Evolutionary conservation across 35 echinoderm and acorn worm genomes (phyloP), one percentile per base, ranked within the genome.

Genomic region (Apostichopus parvimensis): DNA sequence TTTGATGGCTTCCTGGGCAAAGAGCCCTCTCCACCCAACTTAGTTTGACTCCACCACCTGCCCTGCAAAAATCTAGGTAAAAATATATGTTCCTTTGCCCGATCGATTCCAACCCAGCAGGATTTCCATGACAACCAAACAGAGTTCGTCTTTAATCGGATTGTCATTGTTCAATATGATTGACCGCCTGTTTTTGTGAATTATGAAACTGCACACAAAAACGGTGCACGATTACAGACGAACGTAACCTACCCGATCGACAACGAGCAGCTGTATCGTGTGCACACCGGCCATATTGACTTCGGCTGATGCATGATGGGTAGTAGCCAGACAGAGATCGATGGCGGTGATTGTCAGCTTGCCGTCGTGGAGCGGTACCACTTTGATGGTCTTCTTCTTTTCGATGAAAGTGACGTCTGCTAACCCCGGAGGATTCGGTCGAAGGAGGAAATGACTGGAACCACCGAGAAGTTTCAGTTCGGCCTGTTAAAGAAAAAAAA

Each of bases 311-410:
- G 95, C 95, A 92, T 99, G 97, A 15, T 81, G 91, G 92, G 93
- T 84, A 56, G 93, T 96, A 4, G 90, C 95, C 11, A 96, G 84
- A 53, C 97, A 99, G 25, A 96, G 93, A 77, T 99, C 97, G 89
- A 92, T 89, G 9, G 95, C 95, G 24, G 87, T 99, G 24, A 99
- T 92, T 10, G 88, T 82, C 22, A 96, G 77, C 20, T 56, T 85
- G 56, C 97, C 97, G 86, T 99, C 97, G 28, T 93, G 86, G 22
- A 84, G 73, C 6, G 72, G 53, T 54, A 56, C 71, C 57, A 96
- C 95, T 93, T 96, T 89, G 56, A 99, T 96, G 68, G 92, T 87
- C 70, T 96, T 99, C 79, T 88, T 99, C 93, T 99, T 99, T 54
- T 99, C 97, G 58, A 94, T 89, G 86, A 92, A 99, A 54, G 71